phyloP scores from a whole-genome alignment of 37 sponge, comb jelly and placozoan genomes.

The Corticium candelabrum region DNA sequence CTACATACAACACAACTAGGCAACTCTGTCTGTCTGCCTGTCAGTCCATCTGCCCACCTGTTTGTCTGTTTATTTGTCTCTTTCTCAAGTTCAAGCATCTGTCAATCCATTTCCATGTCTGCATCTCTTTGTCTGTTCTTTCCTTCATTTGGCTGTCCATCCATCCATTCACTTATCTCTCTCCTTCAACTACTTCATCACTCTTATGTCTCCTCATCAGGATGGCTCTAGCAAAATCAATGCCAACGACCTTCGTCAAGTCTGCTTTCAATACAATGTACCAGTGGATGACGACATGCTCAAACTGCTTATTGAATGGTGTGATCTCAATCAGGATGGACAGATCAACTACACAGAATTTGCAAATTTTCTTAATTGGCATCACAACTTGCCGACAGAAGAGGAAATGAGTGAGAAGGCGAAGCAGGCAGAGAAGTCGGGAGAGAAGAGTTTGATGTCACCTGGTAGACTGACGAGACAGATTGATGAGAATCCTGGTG shows the following conservation, averaged over 20 bases:
- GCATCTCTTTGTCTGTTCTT: background rate
- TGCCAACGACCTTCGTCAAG: conserved; percentile 31
- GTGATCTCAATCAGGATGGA: conserved; percentile 23
- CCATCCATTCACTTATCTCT: too few relatives aligned
- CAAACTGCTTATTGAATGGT: conserved; percentile 67
- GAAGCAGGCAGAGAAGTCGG: background rate
- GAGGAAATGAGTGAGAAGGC: background rate
- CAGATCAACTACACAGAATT: conserved; percentile 48
- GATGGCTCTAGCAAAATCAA: conserved; percentile 34
- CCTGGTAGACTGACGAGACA: conserved; percentile 10
- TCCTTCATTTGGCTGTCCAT: background rate
- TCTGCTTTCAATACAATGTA: conserved; percentile 65
- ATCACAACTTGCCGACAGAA: conserved; percentile 34
- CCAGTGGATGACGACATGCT: conserved; percentile 80
- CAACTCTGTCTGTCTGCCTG: too few relatives aligned
- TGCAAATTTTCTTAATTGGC: conserved; percentile 80
- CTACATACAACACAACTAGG: too few relatives aligned
- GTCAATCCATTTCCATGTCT: background rate
- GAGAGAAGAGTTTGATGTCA: background rate
- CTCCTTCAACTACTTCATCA: too few relatives aligned
- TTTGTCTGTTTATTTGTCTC: too few relatives aligned
- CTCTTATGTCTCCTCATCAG: too few relatives aligned
- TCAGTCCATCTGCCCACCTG: too few relatives aligned
- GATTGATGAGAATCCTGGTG: conserved; percentile 31
- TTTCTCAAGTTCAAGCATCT: background rate